Percentiles rank a stretch among this genome's conserved stretches.
These are phyloP conservation scores for Akabosia matsudoensis DNA, from an alignment of 1,140 invertebrate species.

Conservation along the genomic window DNA sequence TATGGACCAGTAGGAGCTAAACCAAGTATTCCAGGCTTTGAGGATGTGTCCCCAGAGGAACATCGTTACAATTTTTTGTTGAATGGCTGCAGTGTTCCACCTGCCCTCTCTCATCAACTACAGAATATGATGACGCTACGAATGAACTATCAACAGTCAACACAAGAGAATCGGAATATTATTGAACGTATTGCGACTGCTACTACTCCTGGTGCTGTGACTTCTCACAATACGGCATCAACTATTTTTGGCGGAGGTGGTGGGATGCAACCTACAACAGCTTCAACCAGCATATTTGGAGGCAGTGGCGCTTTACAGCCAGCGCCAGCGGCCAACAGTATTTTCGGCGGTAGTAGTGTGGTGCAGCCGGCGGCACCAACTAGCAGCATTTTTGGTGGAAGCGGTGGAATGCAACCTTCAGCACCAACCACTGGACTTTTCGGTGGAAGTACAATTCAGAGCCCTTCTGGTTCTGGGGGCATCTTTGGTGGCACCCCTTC, in stretches of 20 bases:
- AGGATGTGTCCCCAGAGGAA: constrained; percentile 41
- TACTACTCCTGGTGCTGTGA: neutral
- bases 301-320: neutral
- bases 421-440: neutral
- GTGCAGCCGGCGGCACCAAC: neutral
- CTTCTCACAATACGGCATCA: neutral
- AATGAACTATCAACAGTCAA: constrained; percentile 17
- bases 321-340: neutral
- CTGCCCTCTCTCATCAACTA: neutral
- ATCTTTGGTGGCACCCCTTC: too few species aligned
- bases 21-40: constrained; percentile 32
- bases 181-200: neutral
- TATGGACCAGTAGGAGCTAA: constrained; percentile 33
- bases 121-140: neutral
- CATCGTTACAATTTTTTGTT: neutral
- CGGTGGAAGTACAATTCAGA: too few species aligned
- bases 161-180: neutral
- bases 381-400: neutral
- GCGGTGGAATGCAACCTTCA: neutral
- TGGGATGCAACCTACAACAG: neutral
- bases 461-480: neutral
- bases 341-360: neutral
- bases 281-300: neutral
- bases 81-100: neutral
- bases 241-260: neutral